Conservation (phyloP, 2,113 vertebrate species). For the Passer domesticus region DNA sequence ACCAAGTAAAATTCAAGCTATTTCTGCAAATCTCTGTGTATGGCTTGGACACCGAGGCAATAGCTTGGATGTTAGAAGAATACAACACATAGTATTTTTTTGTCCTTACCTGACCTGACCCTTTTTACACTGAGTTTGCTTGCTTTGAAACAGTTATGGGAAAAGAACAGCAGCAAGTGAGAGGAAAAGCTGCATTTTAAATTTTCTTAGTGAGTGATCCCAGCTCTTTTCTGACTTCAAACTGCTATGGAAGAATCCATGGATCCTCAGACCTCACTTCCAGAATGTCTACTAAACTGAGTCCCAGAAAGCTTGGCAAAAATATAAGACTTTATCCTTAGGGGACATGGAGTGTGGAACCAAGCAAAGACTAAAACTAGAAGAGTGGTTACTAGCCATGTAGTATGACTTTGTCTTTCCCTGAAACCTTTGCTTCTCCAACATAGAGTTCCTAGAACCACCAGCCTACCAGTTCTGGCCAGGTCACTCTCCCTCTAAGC, state of each 20-base stretch:
- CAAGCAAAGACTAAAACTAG: background rate
- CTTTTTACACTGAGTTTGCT: background rate
- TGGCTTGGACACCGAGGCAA: background rate
- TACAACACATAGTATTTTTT: background rate
- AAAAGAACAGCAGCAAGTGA: background rate
- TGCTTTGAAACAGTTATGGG: background rate
- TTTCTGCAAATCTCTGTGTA: background rate
- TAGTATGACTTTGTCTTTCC: background rate
- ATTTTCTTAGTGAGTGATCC: background rate
- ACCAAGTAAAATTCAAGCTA: conserved; percentile 44
- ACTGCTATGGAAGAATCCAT: background rate
- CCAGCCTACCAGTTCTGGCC: background rate
- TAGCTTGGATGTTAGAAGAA: background rate
- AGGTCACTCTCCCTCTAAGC: background rate
- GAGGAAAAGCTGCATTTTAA: background rate
- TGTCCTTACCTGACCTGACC: background rate
- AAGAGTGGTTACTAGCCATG: background rate
- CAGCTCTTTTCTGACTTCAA: background rate
- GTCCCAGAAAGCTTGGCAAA: background rate
- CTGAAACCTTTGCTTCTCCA: background rate
- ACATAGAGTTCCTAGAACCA: background rate
- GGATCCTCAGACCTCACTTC: background rate
- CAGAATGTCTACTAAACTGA: background rate
- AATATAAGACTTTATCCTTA: background rate
- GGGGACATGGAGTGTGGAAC: background rate